Base-by-base conservation (phyloP, 2,113 vertebrate species). In the Solea senegalensis region DNA sequence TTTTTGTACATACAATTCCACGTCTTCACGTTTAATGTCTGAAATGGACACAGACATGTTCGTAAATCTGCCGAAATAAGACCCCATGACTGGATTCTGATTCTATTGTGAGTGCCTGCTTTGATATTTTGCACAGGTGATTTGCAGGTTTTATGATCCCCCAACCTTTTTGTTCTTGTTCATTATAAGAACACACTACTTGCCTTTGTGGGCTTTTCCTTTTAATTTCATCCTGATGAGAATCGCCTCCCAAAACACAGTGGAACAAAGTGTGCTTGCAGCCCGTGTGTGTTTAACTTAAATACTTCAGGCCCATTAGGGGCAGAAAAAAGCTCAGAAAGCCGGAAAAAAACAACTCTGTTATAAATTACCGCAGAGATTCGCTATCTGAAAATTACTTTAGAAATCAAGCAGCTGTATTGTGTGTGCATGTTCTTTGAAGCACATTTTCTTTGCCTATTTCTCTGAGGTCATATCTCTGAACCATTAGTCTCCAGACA, bases 291-390 rank as follows among this genome's bases (percentile, higher is more conserved):
- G 49, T 81, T 82, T 69, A 78, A 82, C 78, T 85, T 68, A 84
- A 83, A 34, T 34, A 34, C 34, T 61, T 63, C 6, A 55, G 75
- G 26, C 52, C 27, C 69, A 75, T 68, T 65, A 43, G 56, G 5
- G 51, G 61, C 16, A 7, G 50, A 51, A 66, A 69, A 46, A 78
- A 7, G 41, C 58, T 58, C 26, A 58, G 34, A 74, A 73, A 73
- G 16, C 2, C 21, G 26, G 12, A 8, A 16, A 50, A 34, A 65
- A 53, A 74, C 5, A 75, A 12, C 78, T 26, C 75, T 89, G 88
- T 87, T 87, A 81, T 89, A 86, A 89, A 90, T 87, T 76, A 80
- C 83, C 74, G 16, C 49, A n/a, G 83, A 90, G 87, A 83, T 81
- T 80, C 84, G 12, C 57, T 51, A 67, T 83, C 63, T 64, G 77